These are phyloP conservation scores for Vanessa tameamea DNA, from an alignment of 1,140 invertebrate species.

Conservation along the genomic window DNA sequence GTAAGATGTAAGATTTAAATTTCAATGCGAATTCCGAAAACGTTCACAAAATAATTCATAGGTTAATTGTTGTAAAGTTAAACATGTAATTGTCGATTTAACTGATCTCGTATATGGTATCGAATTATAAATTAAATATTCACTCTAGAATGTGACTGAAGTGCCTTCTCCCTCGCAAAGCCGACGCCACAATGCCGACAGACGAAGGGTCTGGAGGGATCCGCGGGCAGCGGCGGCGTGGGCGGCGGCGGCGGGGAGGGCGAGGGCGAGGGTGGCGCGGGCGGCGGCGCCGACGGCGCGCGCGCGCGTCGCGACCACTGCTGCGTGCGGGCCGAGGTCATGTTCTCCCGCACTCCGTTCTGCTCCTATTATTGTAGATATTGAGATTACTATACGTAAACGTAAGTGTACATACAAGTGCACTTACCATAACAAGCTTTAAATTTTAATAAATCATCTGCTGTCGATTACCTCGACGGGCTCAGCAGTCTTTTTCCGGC, in stretches of 20 bases:
- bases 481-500: slow-evolving; percentile 70
- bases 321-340: slow-evolving; percentile 76
- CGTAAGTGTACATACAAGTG: no score
- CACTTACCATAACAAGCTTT: background rate
- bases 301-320: slow-evolving; percentile 75
- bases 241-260: slow-evolving; percentile 38
- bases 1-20: no score
- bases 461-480: slow-evolving; percentile 46
- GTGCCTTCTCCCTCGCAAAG: slow-evolving; percentile 89
- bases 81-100: no score
- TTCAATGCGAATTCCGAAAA: no score
- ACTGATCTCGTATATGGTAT: no score
- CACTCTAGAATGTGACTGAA: slow-evolving; percentile 86
- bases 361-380: slow-evolving; percentile 20
- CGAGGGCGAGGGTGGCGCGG: slow-evolving; percentile 41
- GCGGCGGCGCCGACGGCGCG: slow-evolving; percentile 41
- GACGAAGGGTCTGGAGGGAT: slow-evolving; percentile 88
- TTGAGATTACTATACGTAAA: background rate
- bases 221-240: slow-evolving; percentile 82
- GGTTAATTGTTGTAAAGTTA: no score
- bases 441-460: background rate
- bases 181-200: slow-evolving; percentile 89
- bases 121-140: slow-evolving; percentile 22
- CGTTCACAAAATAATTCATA: no score
- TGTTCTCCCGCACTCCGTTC: slow-evolving; percentile 68